Base-by-base conservation (phyloP, 2,113 vertebrate genomes). In the Leuciscus idus region DNA sequence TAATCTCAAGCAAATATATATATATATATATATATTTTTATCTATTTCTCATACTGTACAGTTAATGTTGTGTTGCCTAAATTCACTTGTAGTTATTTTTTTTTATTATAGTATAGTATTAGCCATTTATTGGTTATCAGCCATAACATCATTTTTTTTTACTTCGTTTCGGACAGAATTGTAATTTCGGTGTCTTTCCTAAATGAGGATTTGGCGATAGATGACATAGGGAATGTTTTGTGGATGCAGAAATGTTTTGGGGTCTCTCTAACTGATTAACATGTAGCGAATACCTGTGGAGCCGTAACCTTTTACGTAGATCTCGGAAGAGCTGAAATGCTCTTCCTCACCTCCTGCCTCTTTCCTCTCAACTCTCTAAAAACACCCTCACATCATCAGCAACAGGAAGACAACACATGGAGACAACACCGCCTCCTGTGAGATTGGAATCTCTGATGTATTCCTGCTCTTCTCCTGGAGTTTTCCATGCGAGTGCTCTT, bases 231-330 rank as follows among this genome's bases (percentile, higher is more conserved):
- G n/a, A 50, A 75, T 76, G 4, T 48, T 13, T 33, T 74, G 78
- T 66, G 76, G 52, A 57, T 55, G 30, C 19, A 57, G 48, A n/a
- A n/a, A 61, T 73, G 75, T 72, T 39, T 72, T 62, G 57, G 26
- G 57, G 48, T 70, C 73, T 26, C 26, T 46, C 33, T 61, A 62
- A 28, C n/a, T 77, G 70, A 84, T 72, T 76, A 77, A 68, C 79
- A 66, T 84, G 26, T 68, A n/a, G 61, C 30, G 74, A 66, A 87
- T 81, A 82, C 85, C 75, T 75, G 73, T 11, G 61, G 79, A 64
- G 82, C 66, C 17, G 12, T 87, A 80, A 89, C 88, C 87, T 89
- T 90, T 88, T 88, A 82, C 43, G 76, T 52, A 48, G 73, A 33
- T 81, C 84, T 88, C 84, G 52, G 70, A 36, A 75, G 50, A 89